These are phyloP conservation scores for Cryptocheilus praepositus DNA, from an alignment of 2,888 invertebrate species.

Conservation along the genomic window DNA sequence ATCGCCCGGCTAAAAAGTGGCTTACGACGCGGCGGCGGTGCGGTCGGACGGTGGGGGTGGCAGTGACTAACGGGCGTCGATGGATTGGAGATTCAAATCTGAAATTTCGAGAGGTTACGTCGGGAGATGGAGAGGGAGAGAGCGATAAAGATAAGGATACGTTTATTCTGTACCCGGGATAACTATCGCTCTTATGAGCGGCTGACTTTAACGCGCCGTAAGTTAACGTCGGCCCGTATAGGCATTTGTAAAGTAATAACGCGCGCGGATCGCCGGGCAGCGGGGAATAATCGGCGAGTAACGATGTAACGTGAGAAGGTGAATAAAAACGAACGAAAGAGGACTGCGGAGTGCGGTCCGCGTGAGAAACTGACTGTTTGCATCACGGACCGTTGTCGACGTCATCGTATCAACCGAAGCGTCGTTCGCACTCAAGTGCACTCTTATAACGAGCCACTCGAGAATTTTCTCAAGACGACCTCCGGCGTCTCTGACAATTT, in stretches of 20 bases:
- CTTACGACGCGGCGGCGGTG: not conserved
- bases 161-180: not conserved
- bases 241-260: too few species aligned
- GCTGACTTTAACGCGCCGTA: too few species aligned
- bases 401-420: not conserved
- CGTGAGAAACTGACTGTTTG: not conserved
- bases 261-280: too few species aligned
- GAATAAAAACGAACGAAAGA: not conserved
- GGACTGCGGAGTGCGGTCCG: too few species aligned
- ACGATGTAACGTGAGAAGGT: not conserved
- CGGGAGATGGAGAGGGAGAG: slow-evolving; percentile 10
- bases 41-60: slow-evolving; percentile 12
- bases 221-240: too few species aligned
- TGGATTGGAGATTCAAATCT: slow-evolving; percentile 44
- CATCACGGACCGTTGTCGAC: slow-evolving; percentile 3
- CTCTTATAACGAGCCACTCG: slow-evolving; percentile 28
- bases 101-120: slow-evolving; percentile 39
- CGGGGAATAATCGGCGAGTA: too few species aligned
- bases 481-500: not conserved
- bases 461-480: slow-evolving; percentile 8
- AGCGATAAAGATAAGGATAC: slow-evolving; percentile 8
- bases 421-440: slow-evolving; percentile 2
- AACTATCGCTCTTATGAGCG: too few species aligned
- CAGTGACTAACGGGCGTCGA: slow-evolving; percentile 42
- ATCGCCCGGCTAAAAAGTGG: slow-evolving; percentile 31